phyloP scores from a whole-genome alignment of 2,888 invertebrate species.

The Morinoia aosen region DNA sequence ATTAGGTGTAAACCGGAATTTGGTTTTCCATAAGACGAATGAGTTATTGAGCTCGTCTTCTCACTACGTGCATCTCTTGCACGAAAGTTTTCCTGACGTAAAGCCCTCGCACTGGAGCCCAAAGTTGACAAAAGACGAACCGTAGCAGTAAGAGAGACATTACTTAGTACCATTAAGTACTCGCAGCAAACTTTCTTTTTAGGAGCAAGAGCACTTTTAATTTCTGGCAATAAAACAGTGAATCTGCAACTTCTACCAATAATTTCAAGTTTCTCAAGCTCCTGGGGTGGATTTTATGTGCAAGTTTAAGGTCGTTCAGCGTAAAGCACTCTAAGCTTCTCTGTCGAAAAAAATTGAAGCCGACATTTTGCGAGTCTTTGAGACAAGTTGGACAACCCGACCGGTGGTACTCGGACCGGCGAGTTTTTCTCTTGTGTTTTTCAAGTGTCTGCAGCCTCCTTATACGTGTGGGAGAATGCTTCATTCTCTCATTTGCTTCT shows the following conservation, averaged over 20 bases:
- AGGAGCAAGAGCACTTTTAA: not conserved
- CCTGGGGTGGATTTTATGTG: not conserved
- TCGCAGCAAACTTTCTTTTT: not conserved
- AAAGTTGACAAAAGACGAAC: not conserved
- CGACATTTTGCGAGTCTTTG: not conserved
- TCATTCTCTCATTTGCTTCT: not conserved
- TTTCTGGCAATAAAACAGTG: not conserved
- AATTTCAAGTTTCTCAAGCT: not conserved
- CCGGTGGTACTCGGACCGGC: not conserved
- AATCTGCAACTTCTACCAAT: not conserved
- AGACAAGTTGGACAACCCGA: not conserved
- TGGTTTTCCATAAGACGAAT: not conserved
- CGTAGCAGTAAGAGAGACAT: not conserved
- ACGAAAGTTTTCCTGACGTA: not conserved
- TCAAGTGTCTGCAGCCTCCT: slow-evolving; percentile 13
- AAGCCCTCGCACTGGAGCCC: not conserved
- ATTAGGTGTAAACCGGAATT: not conserved
- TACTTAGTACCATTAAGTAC: not conserved
- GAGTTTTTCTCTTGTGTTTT: not conserved
- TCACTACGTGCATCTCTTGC: not conserved
- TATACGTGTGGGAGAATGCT: not conserved
- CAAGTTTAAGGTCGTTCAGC: not conserved
- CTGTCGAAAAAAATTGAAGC: not conserved
- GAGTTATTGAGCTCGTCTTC: not conserved
- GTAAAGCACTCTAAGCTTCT: not conserved